Conservation (phyloP, 2,113 vertebrate genomes). For the Etheostoma spectabile region DNA sequence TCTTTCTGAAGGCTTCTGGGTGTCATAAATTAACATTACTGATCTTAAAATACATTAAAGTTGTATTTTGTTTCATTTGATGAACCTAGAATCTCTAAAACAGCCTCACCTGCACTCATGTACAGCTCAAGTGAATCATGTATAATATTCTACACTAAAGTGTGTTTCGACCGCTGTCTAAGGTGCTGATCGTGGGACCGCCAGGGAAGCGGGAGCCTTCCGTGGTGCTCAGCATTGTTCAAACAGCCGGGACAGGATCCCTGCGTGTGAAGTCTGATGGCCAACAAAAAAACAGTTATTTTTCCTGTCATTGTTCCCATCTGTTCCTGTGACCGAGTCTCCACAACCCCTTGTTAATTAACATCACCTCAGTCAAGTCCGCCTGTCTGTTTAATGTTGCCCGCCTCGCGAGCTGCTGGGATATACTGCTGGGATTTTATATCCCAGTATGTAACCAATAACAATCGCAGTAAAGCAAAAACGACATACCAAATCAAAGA, state of each 20-base stretch:
- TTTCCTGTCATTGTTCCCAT: constrained; percentile 28
- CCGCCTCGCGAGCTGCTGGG: background rate
- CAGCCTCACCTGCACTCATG: background rate
- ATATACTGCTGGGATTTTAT: background rate
- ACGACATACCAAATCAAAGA: background rate
- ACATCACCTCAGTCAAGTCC: background rate
- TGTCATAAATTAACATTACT: background rate
- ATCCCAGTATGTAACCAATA: background rate
- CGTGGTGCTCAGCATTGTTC: background rate
- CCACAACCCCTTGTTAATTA: constrained; percentile 31
- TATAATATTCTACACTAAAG: background rate
- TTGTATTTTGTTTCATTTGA: background rate
- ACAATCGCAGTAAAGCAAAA: background rate
- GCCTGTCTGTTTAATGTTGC: background rate
- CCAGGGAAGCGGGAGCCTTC: constrained; percentile 14
- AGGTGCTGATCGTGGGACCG: constrained; percentile 40
- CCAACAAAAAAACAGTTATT: constrained; percentile 7
- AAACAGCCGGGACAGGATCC: constrained; percentile 7
- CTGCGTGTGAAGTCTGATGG: constrained; percentile 12
- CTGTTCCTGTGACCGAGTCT: constrained; percentile 24
- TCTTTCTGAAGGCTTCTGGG: background rate
- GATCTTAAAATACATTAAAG: background rate
- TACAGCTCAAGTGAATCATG: constrained; percentile 5
- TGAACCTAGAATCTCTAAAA: background rate
- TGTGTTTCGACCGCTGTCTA: constrained; percentile 44